Evolutionary conservation across 1,140 invertebrate genomes (phyloP), one percentile per base, ranked within the genome.

Genomic region (Alviniconcha marisindica): DNA sequence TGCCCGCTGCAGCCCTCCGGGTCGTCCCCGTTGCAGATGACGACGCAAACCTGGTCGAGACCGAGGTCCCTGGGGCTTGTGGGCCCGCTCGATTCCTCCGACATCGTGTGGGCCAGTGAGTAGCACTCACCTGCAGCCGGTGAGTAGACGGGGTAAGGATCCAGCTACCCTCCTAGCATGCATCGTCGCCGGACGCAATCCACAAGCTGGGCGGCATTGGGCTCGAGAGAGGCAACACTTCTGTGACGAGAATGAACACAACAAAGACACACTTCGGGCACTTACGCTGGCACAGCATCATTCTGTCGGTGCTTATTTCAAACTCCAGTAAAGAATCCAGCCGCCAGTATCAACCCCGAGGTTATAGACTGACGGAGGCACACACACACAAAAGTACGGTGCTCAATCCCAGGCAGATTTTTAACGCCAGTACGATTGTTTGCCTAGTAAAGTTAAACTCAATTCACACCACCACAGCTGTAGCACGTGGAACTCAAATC

Each of bases 1-100:
- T 63, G 15, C 24, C 78, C 40, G 33, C 78, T 80, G 36, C 73
- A 14, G 73, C 38, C 31, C 21, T 4, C 60, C 28, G 15, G 54
- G 24, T 33, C 60, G 36, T 40, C 33, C 28, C 60, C 78, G 14
- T 54, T 66, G 78, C 78, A 80, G 36, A 80, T 44, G 56, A 80
- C 78, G 14, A 80, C 78, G 31, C 78, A 60, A 1, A 80, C 60
- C 78, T 80, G 56, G 5, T 18, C 56, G 73, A 31, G n/a, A 5
- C 21, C 21, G 12, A 66, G 36, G n/a, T n/a, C 56, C n/a, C 28
- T 36, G 56, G 33, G n/a, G 28, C 40, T 66, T 44, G 77, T 73
- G 21, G 76, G 14, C n/a, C 76, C 83, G 83, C 66, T 83, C 56
- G 80, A 82, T 79, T 83, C 85, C 69, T 86, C 77, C 83, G 86